Evolutionary conservation across 2,797 vertebrate species (phyloP).

Genomic region (Aselliscus stoliczkanus): DNA sequence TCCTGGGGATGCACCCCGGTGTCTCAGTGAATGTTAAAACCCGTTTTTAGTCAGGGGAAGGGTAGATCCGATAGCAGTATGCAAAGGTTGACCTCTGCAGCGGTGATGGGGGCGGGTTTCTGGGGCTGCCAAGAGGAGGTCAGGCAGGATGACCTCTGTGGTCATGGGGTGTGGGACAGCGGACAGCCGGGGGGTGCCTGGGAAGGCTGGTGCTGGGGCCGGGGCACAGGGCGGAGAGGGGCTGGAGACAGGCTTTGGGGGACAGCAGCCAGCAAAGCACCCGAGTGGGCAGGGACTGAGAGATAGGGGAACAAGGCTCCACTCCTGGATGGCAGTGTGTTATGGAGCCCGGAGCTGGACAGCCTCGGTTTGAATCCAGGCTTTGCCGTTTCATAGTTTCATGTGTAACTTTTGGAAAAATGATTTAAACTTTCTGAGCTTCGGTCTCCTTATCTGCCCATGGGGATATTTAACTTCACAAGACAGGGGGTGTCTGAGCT

Average conservation of each 20-base stretch:
- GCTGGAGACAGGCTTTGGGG: neutral
- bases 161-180: neutral
- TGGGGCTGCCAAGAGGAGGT: neutral
- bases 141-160: neutral
- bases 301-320: neutral
- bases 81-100: neutral
- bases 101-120: neutral
- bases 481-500: neutral
- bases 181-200: too few relatives aligned
- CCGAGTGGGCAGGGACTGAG: too few relatives aligned
- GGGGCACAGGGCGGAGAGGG: neutral
- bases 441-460: neutral
- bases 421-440: neutral
- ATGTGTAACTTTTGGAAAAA: neutral
- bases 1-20: neutral
- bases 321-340: neutral
- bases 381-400: neutral
- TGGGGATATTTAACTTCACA: neutral
- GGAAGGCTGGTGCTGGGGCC: too few relatives aligned
- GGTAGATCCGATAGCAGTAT: neutral
- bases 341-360: too few relatives aligned
- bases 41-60: neutral
- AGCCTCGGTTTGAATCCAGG: neutral
- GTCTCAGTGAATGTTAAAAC: neutral
- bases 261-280: neutral